phyloP scores from a whole-genome alignment of 2,888 invertebrate species.

The Griposia aprilina region DNA sequence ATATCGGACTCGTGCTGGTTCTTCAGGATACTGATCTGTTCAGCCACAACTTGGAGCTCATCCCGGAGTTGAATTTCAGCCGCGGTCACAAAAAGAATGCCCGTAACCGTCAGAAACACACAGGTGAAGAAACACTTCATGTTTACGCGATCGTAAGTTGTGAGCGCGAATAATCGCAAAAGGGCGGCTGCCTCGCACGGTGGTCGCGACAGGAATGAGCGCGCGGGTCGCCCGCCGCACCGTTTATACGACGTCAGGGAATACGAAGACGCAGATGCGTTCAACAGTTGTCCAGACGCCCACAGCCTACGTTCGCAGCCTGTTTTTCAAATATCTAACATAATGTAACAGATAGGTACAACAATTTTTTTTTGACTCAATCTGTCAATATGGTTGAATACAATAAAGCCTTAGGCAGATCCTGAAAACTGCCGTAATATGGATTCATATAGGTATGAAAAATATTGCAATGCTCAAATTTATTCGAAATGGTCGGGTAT shows the following conservation, averaged over 20 bases:
- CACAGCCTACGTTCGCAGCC: constrained; percentile 59
- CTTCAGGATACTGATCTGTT: constrained; percentile 79
- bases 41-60: constrained; percentile 75
- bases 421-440: neutral
- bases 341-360: constrained; percentile 28
- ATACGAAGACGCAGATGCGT: constrained; percentile 83
- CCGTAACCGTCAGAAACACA: constrained; percentile 73
- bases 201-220: constrained; percentile 74
- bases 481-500: too few relatives aligned
- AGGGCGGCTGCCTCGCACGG: constrained; percentile 68
- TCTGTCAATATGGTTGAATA: neutral
- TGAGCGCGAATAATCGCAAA: constrained; percentile 55
- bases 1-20: constrained; percentile 76
- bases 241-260: constrained; percentile 73
- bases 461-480: neutral
- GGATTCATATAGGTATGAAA: neutral
- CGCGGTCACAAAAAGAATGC: constrained; percentile 71
- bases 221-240: constrained; percentile 64
- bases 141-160: constrained; percentile 66
- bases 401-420: neutral
- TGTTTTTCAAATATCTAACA: constrained; percentile 49
- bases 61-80: constrained; percentile 73
- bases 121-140: constrained; percentile 78
- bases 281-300: constrained; percentile 86
- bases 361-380: neutral